These are phyloP conservation scores for Catajapyx aquilonaris DNA, from an alignment of 1,140 invertebrate genomes.

Conservation along the genomic window DNA sequence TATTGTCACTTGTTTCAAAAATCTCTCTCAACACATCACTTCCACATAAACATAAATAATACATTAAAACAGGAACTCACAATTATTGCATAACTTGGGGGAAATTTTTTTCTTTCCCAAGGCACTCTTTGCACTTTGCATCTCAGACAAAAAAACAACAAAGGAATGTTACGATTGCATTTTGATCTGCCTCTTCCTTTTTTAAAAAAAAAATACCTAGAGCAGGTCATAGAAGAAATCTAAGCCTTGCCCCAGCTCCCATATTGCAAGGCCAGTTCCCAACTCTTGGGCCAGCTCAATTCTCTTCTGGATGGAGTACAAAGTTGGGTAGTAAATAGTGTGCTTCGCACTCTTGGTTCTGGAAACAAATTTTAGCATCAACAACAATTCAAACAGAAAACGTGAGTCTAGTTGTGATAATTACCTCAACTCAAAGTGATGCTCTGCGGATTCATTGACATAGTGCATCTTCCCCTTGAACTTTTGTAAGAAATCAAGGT, in stretches of 20 bases:
- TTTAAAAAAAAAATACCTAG: conserved; percentile 25
- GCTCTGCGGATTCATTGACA: conserved; percentile 57
- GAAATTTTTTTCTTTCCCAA: too few species aligned
- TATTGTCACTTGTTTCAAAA: too few species aligned
- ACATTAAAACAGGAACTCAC: too few species aligned
- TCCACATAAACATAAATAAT: too few species aligned
- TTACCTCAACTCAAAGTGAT: conserved; percentile 71
- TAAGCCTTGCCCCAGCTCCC: conserved; percentile 88
- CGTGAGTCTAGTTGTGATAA: conserved; percentile 15
- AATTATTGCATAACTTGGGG: too few species aligned
- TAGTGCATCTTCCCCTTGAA: conserved; percentile 50
- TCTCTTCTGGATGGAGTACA: conserved; percentile 59
- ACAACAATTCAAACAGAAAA: conserved; percentile 13
- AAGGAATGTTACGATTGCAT: neutral
- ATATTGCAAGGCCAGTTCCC: conserved; percentile 69
- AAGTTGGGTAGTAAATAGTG: conserved; percentile 69
- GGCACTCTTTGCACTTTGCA: neutral
- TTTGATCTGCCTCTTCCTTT: neutral
- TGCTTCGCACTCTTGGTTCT: conserved; percentile 36
- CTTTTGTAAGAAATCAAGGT: conserved; percentile 41
- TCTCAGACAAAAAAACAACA: neutral
- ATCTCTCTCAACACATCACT: too few species aligned
- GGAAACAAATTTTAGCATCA: conserved; percentile 20
- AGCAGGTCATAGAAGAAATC: conserved; percentile 89
- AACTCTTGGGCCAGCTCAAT: conserved; percentile 56